phyloP scores from a whole-genome alignment of 2,797 vertebrate genomes.

The Astyanax mexicanus region DNA sequence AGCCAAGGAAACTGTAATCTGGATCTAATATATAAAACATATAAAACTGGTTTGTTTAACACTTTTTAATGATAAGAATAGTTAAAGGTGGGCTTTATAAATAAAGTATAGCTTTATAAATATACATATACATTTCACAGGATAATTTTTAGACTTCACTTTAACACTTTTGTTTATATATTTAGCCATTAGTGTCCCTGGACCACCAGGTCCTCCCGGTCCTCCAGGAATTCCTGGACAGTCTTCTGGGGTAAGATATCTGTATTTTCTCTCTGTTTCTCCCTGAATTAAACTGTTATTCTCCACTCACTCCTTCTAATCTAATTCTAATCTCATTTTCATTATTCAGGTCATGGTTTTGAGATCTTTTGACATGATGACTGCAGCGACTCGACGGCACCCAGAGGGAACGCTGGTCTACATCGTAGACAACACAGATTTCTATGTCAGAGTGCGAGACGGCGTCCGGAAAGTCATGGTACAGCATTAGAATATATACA shows the following conservation, averaged over 20 bases:
- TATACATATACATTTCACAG: too few species aligned
- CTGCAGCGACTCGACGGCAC: constrained; percentile 72
- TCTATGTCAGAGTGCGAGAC: constrained; percentile 84
- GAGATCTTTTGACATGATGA: constrained; percentile 84
- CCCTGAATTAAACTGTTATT: neutral
- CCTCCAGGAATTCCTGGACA: constrained; percentile 84
- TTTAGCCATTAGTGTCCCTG: constrained; percentile 85
- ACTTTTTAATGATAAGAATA: too few species aligned
- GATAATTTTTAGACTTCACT: neutral
- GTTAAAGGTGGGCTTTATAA: too few species aligned
- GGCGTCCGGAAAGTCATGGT: constrained; percentile 90
- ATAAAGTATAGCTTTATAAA: too few species aligned
- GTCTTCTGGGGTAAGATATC: constrained; percentile 81
- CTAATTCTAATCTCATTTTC: neutral
- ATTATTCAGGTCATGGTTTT: constrained; percentile 80
- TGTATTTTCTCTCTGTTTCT: neutral
- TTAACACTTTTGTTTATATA: neutral
- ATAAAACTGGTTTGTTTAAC: too few species aligned
- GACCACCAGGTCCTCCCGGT: constrained; percentile 89
- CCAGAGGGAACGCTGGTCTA: constrained; percentile 88
- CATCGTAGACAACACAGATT: constrained; percentile 82
- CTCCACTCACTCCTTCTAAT: neutral
- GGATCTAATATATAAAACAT: too few species aligned
- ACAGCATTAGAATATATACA: neutral
- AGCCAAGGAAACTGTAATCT: too few species aligned